These are phyloP conservation scores for Passer montanus DNA, from an alignment of 2,113 vertebrate genomes.

Conservation along the genomic window DNA sequence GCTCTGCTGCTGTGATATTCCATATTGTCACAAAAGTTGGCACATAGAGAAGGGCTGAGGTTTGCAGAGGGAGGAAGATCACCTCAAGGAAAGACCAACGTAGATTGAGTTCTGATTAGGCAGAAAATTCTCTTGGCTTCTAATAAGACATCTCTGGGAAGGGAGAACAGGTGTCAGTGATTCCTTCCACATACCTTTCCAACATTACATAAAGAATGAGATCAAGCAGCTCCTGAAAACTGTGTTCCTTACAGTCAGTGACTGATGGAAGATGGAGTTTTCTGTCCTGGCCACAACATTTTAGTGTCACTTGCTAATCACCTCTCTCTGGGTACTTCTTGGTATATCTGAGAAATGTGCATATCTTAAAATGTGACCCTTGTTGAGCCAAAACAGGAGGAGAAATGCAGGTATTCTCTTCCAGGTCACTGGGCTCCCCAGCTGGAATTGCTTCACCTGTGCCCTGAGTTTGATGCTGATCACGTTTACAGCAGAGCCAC, in stretches of 20 bases:
- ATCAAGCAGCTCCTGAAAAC: neutral
- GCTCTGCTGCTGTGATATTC: neutral
- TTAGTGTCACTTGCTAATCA: neutral
- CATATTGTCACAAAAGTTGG: neutral
- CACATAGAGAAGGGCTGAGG: neutral
- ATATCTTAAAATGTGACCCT: neutral
- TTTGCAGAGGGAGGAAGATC: neutral
- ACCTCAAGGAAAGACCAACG: neutral
- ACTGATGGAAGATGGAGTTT: neutral
- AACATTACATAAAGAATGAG: neutral
- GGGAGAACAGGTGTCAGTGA: neutral
- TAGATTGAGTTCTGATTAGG: neutral
- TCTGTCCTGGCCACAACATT: neutral
- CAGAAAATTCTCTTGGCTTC: neutral
- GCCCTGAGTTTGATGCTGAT: neutral
- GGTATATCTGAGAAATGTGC: neutral
- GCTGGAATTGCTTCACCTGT: neutral
- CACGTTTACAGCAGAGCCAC: neutral
- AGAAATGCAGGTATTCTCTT: neutral
- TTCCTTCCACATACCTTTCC: neutral
- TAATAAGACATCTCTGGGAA: neutral
- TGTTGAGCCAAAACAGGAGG: neutral
- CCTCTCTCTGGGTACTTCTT: neutral
- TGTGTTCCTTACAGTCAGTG: neutral
- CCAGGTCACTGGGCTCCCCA: neutral